Evolutionary conservation across 2,888 invertebrate genomes (phyloP), one percentile per base, ranked within the genome.

Genomic region (Hypolimnas misippus): DNA sequence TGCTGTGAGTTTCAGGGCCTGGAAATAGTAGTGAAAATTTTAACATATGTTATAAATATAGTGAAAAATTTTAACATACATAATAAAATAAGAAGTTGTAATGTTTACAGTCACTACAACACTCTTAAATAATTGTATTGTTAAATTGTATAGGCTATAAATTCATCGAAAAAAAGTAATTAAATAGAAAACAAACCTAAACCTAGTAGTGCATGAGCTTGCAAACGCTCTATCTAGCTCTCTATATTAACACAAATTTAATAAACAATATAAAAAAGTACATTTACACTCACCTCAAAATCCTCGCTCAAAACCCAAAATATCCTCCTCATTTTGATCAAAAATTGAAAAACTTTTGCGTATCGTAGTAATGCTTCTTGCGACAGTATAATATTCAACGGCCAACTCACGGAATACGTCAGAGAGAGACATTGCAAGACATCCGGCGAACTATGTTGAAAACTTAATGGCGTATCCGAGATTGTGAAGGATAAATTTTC

Each of bases 301-400:
- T 95, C 94, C 72, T 95, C 94, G 55, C 96, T 95, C 44, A 97
- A 81, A 14, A 95, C 93, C 95, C 96, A 96, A 54, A 94, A 94
- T n/a, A 96, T 94, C 59, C 96, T 92, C 57, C 95, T 93, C 73
- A 97, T 93, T 83, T 96, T 96, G 57, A 97, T 77, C 40, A 97
- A 83, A 79, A 96, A 96, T 76, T 95, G 95, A 76, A 97, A 97
- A 0, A 97, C 94, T 71, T 94, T 94, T 0, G 94, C 94, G 74
- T 96, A 97, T 70, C 96, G 94, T 12, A 92, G 83, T 66, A 97
- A 82, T 0, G 95, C 94, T 70, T 95, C 95, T 0, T 93, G 93
- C 6, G 96, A 96, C 57, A 97, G 81, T 57, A 97, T 93, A 42
- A 97, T 94, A 82, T 96, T 97, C 0, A 97, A 79, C 0, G 97